Evolutionary conservation across 35 echinoderm and acorn worm species (phyloP).

Genomic region (Anneissia japonica): DNA sequence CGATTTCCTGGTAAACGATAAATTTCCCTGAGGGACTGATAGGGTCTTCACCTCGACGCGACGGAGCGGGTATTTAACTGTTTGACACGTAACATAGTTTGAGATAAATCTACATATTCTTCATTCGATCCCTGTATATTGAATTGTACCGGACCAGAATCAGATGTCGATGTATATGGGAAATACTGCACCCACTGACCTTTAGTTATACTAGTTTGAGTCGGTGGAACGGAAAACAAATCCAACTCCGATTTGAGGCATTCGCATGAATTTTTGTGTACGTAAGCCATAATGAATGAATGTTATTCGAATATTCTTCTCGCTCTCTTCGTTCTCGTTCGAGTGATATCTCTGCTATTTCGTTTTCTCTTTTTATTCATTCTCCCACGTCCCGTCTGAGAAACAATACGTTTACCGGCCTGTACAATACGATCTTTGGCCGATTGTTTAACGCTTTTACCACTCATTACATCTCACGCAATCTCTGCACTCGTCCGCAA

Average conservation of each 20-base stretch:
- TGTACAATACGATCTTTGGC: neutral
- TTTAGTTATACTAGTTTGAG: constrained; percentile 26
- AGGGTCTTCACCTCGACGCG: constrained; percentile 53
- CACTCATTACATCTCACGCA: constrained; percentile 30
- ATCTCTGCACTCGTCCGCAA: constrained; percentile 44
- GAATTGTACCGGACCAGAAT: constrained; percentile 49
- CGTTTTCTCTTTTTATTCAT: constrained; percentile 27
- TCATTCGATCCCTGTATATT: constrained; percentile 29
- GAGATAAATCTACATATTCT: constrained; percentile 50
- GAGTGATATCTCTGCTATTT: neutral
- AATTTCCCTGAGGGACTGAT: constrained; percentile 49
- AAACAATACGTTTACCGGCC: neutral
- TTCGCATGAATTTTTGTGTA: constrained; percentile 55
- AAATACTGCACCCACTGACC: constrained; percentile 35
- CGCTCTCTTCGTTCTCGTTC: neutral
- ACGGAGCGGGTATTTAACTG: constrained; percentile 49
- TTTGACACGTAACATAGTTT: constrained; percentile 44
- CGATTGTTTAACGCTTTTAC: neutral
- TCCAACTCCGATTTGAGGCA: constrained; percentile 55
- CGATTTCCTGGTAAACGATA: constrained; percentile 37
- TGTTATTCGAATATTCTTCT: constrained; percentile 14
- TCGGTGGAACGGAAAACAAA: constrained; percentile 48
- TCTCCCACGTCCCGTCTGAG: neutral
- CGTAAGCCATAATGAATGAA: constrained; percentile 28
- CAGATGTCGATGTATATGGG: constrained; percentile 20